phyloP scores from a whole-genome alignment of 30 jellyfish, hydroid and myxozoan genomes.

The Cassiopea andromeda region DNA sequence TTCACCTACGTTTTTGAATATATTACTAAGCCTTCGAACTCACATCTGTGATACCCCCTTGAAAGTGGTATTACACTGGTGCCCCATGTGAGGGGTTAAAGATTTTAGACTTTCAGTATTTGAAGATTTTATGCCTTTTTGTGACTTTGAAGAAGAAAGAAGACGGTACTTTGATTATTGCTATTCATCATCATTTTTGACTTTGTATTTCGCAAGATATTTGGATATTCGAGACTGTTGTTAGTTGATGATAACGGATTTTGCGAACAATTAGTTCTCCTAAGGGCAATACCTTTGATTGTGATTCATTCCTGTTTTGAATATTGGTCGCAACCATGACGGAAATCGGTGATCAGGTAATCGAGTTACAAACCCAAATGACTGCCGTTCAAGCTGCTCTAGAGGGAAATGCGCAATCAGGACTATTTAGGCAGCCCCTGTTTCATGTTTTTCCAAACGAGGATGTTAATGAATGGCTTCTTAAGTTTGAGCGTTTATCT shows the following conservation, averaged over 20 bases:
- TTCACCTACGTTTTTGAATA: not conserved
- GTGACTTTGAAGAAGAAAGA: not conserved
- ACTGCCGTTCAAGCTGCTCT: constrained; percentile 34
- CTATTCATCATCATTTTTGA: not conserved
- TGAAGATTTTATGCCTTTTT: not conserved
- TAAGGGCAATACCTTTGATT: too few relatives aligned
- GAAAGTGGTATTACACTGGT: not conserved
- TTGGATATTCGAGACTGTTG: not conserved
- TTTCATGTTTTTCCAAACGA: constrained; percentile 11
- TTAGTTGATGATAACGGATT: not conserved
- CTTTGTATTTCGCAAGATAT: not conserved
- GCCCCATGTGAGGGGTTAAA: not conserved
- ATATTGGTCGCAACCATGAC: not conserved
- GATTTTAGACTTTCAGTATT: not conserved
- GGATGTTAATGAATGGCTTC: constrained; percentile 36
- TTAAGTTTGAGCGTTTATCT: constrained; percentile 33
- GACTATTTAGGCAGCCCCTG: constrained; percentile 2
- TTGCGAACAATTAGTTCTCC: not conserved
- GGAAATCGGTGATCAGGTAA: constrained; percentile 4
- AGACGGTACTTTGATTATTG: not conserved
- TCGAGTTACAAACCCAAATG: constrained; percentile 7
- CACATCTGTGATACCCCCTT: not conserved
- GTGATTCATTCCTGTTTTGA: not conserved
- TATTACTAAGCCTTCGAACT: not conserved
- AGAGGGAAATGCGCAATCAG: constrained; percentile 16